Percentiles rank a stretch among this genome's conserved stretches.
These are phyloP conservation scores for Leptinotarsa tumamoca DNA, from an alignment of 2,888 invertebrate species.

Conservation along the genomic window DNA sequence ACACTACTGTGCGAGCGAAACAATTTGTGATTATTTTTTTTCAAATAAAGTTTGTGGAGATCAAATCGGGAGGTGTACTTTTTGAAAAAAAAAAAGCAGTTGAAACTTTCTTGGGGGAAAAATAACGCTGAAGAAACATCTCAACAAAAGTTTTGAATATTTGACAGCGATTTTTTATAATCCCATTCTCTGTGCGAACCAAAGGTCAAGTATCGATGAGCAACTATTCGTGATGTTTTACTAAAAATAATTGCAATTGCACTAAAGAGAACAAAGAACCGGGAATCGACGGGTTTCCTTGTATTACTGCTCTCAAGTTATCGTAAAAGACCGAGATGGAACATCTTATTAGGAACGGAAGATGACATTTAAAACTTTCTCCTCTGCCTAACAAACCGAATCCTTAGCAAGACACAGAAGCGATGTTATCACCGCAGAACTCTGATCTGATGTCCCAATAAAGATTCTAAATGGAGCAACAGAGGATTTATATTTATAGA, in stretches of 20 bases:
- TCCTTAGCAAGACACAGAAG: not conserved
- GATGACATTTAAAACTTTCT: conserved; percentile 6
- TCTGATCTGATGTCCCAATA: conserved; percentile 3
- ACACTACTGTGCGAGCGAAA: too few species aligned
- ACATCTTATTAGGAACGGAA: conserved; percentile 13
- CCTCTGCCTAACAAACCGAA: conserved; percentile 15
- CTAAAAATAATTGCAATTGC: not conserved
- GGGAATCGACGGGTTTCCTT: conserved; percentile 24
- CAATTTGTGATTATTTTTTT: too few species aligned
- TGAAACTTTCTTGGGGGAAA: too few species aligned
- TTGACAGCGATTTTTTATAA: too few species aligned
- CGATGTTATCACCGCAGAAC: conserved; percentile 1
- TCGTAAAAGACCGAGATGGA: not conserved
- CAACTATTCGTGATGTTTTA: not conserved
- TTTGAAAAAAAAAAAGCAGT: too few species aligned
- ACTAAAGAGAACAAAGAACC: conserved; percentile 28
- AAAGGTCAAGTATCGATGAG: too few species aligned
- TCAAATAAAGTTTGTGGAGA: too few species aligned
- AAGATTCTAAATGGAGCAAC: conserved; percentile 8
- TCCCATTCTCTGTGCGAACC: too few species aligned
- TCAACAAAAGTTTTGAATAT: too few species aligned
- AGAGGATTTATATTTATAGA: conserved; percentile 3
- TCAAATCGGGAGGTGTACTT: too few species aligned
- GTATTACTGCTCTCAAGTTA: conserved; percentile 12
- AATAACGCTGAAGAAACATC: too few species aligned